phyloP scores from a whole-genome alignment of 2,888 invertebrate genomes.

The Heliothis peltigera region DNA sequence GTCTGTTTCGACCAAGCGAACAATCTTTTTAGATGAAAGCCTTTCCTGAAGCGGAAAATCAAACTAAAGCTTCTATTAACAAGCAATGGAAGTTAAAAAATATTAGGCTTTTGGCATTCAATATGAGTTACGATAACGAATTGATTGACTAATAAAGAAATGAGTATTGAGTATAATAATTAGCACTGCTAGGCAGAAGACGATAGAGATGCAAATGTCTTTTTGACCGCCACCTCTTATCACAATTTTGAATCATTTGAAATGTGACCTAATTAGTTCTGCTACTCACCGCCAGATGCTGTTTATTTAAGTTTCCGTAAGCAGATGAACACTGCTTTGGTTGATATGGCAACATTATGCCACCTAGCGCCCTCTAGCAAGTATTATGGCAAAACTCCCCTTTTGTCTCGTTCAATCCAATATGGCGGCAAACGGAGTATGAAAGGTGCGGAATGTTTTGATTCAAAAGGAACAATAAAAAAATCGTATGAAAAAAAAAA shows the following conservation, averaged over 20 bases:
- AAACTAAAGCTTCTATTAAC: too few species aligned
- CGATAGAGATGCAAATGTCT: too few species aligned
- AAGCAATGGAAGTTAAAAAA: too few species aligned
- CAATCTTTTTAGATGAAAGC: too few species aligned
- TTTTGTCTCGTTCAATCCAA: constrained; percentile 88
- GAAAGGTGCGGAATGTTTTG: constrained; percentile 89
- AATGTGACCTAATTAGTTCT: constrained; percentile 1
- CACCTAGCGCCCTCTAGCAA: constrained; percentile 72
- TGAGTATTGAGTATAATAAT: too few species aligned
- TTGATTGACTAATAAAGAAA: too few species aligned
- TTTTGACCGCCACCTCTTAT: background rate
- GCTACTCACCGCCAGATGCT: constrained; percentile 60
- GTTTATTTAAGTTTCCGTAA: background rate
- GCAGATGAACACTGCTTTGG: constrained; percentile 34
- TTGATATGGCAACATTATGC: constrained; percentile 69
- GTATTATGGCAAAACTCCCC: constrained; percentile 66
- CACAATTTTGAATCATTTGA: background rate
- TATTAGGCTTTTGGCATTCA: too few species aligned
- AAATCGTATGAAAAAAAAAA: constrained; percentile 67
- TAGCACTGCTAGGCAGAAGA: too few species aligned
- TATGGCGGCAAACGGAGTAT: constrained; percentile 89
- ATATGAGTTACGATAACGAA: too few species aligned
- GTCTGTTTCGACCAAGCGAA: too few species aligned
- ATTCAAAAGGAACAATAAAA: constrained; percentile 83
- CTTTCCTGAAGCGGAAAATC: too few species aligned